These are phyloP conservation scores for Neostethus bicornis DNA, from an alignment of 2,797 vertebrate genomes.

Conservation along the genomic window DNA sequence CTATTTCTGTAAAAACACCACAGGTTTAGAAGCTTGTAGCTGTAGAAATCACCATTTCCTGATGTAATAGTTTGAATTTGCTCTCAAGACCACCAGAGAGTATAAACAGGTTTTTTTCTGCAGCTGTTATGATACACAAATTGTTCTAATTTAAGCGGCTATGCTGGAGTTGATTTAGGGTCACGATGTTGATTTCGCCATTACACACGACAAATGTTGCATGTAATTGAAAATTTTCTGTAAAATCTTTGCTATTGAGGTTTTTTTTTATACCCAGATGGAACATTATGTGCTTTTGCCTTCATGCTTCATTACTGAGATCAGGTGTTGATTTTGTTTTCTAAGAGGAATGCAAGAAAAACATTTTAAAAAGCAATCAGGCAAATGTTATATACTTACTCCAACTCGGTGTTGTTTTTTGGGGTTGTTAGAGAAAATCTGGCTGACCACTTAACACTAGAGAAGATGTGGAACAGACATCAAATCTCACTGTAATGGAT, in stretches of 20 bases:
- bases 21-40: neutral
- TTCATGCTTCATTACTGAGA: conserved; percentile 7
- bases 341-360: neutral
- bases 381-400: neutral
- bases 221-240: conserved; percentile 9
- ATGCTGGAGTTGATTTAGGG: conserved; percentile 2
- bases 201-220: conserved; percentile 1
- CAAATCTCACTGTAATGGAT: neutral
- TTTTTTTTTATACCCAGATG: conserved; percentile 4
- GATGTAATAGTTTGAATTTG: neutral
- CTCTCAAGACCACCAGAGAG: neutral
- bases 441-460: neutral
- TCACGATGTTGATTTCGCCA: conserved; percentile 5
- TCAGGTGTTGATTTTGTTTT: neutral
- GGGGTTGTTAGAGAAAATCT: neutral
- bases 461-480: neutral
- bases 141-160: neutral
- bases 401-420: neutral
- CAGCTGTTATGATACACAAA: neutral
- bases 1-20: neutral
- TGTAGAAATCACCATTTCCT: conserved; percentile 1
- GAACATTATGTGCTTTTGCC: neutral
- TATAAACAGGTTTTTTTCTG: neutral
- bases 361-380: neutral
- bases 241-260: neutral